Base-by-base conservation (phyloP, 2,888 invertebrate genomes). In the Amaurobius ferox region DNA sequence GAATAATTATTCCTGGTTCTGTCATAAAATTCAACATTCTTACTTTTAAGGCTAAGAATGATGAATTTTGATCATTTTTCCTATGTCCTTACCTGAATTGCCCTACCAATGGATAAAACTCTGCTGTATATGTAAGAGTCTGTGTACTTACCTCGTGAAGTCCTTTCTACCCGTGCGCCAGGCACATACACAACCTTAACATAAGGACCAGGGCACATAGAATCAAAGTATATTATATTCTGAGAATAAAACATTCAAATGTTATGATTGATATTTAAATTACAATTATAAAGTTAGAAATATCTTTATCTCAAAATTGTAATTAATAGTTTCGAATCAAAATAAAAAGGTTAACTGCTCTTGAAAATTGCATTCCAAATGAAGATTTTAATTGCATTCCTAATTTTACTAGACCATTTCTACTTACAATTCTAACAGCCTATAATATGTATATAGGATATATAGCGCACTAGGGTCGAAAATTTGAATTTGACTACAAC, bases 161-260 rank as follows among this genome's bases (percentile, higher is more conserved):
- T 44, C 44, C 44, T 6, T 13, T 3, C 9, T 44, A 44, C 44
- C 44, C n/a, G 6, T 44, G 2, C 16, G 44, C 44, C 44, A 44
- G 44, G 16, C 44, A 44, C 2, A 11, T 13, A 44, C n/a, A 2
- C n/a, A 44, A 44, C 44, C 44, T 44, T 44, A 44, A 6, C n/a
- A 44, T 16, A 16, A 6, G 44, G 44, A 44, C 62, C 64, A 64
- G 64, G 64, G 64, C 28, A 29, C 64, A 64, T 64, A 64, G 30
- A 1, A 64, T 64, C 64, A 64, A 64, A 64, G 64, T 64, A 64
- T 29, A 64, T 29, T 0, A 2, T 29, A 16, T 64, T 64, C 64
- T 64, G 64, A 64, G 29, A 64, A 30, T 28, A 64, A 29, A 28
- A 64, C 28, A 1, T n/a, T 16, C 16, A 2, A 2, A 16, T 11